phyloP scores from a whole-genome alignment of 2,888 invertebrate species.

The Cerastis rubricosa region DNA sequence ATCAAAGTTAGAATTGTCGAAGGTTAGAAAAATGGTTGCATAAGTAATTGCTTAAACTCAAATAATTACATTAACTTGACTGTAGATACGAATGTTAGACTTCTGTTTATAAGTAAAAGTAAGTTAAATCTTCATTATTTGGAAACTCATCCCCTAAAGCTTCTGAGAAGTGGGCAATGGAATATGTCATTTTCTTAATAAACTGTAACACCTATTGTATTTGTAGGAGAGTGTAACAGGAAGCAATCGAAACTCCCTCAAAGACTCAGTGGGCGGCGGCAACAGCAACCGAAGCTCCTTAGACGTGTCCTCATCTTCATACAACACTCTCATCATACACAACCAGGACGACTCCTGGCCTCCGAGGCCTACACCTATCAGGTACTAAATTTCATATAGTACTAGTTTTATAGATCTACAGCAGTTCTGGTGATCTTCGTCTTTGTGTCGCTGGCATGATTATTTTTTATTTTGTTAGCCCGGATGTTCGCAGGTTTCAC shows the following conservation, averaged over 20 bases:
- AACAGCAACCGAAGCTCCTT: slow-evolving; percentile 92
- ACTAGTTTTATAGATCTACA: neutral
- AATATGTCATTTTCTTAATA: neutral
- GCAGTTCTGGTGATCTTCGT: neutral
- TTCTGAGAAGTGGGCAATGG: neutral
- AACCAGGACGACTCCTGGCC: slow-evolving; percentile 94
- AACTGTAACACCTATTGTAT: neutral
- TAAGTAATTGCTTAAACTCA: too few relatives aligned
- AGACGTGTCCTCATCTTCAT: slow-evolving; percentile 95
- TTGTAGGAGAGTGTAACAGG: slow-evolving; percentile 84
- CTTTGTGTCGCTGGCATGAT: too few relatives aligned
- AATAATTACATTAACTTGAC: too few relatives aligned
- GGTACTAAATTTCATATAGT: slow-evolving; percentile 71
- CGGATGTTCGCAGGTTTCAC: too few relatives aligned
- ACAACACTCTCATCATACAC: slow-evolving; percentile 96
- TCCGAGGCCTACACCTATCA: slow-evolving; percentile 87
- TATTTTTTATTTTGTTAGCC: too few relatives aligned
- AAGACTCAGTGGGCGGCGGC: slow-evolving; percentile 90
- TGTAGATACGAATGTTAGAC: neutral
- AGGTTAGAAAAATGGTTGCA: too few relatives aligned
- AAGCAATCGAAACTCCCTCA: slow-evolving; percentile 92
- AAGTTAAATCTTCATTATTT: neutral
- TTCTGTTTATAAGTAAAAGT: neutral
- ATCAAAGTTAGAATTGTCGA: too few relatives aligned
- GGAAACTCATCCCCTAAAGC: neutral